These are phyloP conservation scores for Pseudococcus longispinus DNA, from an alignment of 2,888 invertebrate species.

Conservation along the genomic window DNA sequence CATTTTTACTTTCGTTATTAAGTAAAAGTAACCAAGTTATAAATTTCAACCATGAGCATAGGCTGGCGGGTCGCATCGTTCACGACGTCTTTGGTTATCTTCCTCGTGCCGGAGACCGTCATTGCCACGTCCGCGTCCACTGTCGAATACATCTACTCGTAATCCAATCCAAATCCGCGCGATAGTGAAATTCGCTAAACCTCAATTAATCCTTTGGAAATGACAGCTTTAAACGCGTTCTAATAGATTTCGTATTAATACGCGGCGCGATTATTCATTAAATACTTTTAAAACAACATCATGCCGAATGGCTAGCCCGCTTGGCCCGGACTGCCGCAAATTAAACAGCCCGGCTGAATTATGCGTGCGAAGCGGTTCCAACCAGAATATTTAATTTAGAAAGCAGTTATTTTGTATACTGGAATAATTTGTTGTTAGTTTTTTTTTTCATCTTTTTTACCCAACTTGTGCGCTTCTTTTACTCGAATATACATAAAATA, in stretches of 20 bases:
- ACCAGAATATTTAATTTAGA: slow-evolving; percentile 53
- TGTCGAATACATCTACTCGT: background rate
- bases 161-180: slow-evolving; percentile 3
- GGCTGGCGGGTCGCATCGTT: background rate
- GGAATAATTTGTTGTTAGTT: slow-evolving; percentile 31
- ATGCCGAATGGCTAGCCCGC: background rate
- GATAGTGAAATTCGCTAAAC: slow-evolving; percentile 39
- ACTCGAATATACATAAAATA: slow-evolving; percentile 7
- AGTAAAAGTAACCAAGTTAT: slow-evolving; percentile 34
- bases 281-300: slow-evolving; percentile 45
- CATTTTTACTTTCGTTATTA: slow-evolving; percentile 27
- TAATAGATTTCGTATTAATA: slow-evolving; percentile 40
- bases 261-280: slow-evolving; percentile 34
- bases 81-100: background rate
- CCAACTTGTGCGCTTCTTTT: background rate
- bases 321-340: background rate
- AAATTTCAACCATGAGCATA: background rate
- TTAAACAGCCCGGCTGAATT: slow-evolving; percentile 45
- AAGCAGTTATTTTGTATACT: slow-evolving; percentile 48
- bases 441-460: background rate
- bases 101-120: background rate
- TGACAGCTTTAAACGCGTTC: slow-evolving; percentile 36
- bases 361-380: slow-evolving; percentile 34
- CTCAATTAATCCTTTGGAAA: slow-evolving; percentile 40
- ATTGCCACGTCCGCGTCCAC: too few species aligned